phyloP scores from a whole-genome alignment of 2,113 vertebrate genomes.

The Chauna torquata region DNA sequence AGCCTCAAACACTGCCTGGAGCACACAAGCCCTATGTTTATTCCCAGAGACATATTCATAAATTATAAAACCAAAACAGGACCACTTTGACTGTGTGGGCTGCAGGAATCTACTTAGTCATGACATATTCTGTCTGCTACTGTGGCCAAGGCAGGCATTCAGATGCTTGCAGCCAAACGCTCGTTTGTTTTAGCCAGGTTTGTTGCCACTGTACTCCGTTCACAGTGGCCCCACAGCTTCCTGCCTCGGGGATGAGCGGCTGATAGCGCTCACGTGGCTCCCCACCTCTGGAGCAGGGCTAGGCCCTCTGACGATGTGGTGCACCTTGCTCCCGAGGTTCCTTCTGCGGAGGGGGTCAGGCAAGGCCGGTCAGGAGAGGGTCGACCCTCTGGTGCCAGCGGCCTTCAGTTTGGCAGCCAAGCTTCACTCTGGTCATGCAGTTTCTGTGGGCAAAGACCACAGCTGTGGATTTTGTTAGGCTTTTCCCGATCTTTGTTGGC shows the following conservation, averaged over 20 bases:
- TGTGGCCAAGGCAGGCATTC: neutral
- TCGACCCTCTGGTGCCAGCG: neutral
- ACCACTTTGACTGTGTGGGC: neutral
- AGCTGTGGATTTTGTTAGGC: neutral
- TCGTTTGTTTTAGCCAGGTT: neutral
- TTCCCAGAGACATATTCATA: neutral
- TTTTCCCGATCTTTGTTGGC: neutral
- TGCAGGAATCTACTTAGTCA: neutral
- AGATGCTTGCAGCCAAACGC: neutral
- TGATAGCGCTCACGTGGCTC: neutral
- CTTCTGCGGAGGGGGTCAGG: neutral
- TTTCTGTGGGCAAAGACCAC: neutral
- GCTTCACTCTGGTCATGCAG: neutral
- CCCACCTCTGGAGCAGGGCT: neutral
- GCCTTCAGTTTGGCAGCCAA: neutral
- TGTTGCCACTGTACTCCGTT: neutral
- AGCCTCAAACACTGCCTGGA: neutral
- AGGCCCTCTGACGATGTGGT: neutral
- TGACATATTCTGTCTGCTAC: neutral
- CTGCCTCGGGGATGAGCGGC: accelerated
- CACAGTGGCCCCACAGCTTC: neutral
- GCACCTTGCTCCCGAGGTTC: neutral
- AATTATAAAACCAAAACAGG: neutral
- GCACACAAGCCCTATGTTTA: neutral
- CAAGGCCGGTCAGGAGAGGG: neutral